Evolutionary conservation across 2,113 vertebrate genomes (phyloP).

Genomic region (Craseonycteris thonglongyai): DNA sequence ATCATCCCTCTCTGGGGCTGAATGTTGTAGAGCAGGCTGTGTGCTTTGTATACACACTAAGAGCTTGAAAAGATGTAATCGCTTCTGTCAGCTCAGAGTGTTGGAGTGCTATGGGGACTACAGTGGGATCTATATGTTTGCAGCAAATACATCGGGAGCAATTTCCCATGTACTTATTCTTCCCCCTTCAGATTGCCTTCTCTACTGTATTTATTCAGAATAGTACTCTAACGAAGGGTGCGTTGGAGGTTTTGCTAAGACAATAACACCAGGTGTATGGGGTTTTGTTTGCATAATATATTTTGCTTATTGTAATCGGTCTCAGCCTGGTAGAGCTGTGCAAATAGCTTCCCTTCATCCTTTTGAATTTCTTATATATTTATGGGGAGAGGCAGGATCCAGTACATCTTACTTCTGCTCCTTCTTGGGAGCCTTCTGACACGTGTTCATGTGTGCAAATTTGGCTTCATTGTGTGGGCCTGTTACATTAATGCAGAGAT

Average conservation of each 20-base stretch:
- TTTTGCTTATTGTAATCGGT: slow-evolving; percentile 56
- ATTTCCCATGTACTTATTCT: background rate
- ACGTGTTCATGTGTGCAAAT: background rate
- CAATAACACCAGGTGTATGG: slow-evolving; percentile 40
- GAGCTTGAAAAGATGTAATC: slow-evolving; percentile 44
- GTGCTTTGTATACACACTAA: slow-evolving; percentile 7
- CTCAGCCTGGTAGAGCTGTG: background rate
- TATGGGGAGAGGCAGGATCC: background rate
- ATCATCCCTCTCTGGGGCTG: background rate
- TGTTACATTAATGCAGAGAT: background rate
- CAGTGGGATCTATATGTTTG: background rate
- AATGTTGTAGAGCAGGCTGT: background rate
- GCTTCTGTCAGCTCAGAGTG: background rate
- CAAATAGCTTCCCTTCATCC: slow-evolving; percentile 1
- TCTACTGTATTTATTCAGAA: background rate
- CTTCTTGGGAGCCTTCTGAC: background rate
- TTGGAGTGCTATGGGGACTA: background rate
- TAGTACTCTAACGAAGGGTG: background rate
- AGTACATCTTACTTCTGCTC: background rate
- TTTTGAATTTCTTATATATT: slow-evolving; percentile 18
- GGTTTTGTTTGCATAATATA: slow-evolving; percentile 47
- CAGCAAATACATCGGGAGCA: background rate
- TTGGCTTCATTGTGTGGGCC: background rate
- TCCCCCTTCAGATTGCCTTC: background rate
- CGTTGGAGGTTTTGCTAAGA: slow-evolving; percentile 55